Conservation (phyloP, 2,888 invertebrate species). For the Argynnis bischoffii region DNA sequence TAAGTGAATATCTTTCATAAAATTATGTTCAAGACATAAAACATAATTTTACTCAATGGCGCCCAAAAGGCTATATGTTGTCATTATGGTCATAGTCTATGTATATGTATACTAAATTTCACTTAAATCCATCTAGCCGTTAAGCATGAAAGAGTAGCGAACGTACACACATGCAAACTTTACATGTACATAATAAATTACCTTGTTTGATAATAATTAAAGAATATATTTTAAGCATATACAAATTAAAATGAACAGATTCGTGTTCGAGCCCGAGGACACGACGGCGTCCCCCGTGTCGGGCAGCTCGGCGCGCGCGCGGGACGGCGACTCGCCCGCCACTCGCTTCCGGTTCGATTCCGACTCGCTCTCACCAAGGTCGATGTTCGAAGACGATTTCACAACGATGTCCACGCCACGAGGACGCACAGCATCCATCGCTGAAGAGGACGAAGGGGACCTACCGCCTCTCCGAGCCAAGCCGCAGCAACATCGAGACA, state of each 20-base stretch:
- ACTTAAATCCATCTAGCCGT: too few species aligned
- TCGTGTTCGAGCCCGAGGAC: conserved; percentile 70
- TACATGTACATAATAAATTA: too few species aligned
- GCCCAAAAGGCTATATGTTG: too few species aligned
- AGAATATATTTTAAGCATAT: background rate
- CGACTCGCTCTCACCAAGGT: conserved; percentile 72
- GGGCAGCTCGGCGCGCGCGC: conserved; percentile 58
- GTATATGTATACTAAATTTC: too few species aligned
- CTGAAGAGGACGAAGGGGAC: conserved; percentile 73
- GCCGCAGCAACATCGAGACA: conserved; percentile 80
- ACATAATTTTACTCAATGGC: too few species aligned
- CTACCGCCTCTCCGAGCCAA: conserved; percentile 65
- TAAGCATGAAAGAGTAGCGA: too few species aligned
- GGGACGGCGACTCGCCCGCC: conserved; percentile 62
- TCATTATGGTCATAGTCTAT: too few species aligned
- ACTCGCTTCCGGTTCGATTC: conserved; percentile 73
- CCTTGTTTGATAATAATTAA: too few species aligned
- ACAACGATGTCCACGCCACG: conserved; percentile 70
- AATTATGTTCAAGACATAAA: too few species aligned
- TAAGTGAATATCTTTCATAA: too few species aligned
- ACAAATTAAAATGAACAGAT: conserved; percentile 48
- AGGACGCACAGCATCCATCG: conserved; percentile 71
- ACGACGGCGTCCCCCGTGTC: conserved; percentile 65
- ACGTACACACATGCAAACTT: too few species aligned
- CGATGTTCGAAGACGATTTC: conserved; percentile 84